These are phyloP conservation scores for Pollenia angustigena DNA, from an alignment of 2,888 invertebrate genomes.

Conservation along the genomic window DNA sequence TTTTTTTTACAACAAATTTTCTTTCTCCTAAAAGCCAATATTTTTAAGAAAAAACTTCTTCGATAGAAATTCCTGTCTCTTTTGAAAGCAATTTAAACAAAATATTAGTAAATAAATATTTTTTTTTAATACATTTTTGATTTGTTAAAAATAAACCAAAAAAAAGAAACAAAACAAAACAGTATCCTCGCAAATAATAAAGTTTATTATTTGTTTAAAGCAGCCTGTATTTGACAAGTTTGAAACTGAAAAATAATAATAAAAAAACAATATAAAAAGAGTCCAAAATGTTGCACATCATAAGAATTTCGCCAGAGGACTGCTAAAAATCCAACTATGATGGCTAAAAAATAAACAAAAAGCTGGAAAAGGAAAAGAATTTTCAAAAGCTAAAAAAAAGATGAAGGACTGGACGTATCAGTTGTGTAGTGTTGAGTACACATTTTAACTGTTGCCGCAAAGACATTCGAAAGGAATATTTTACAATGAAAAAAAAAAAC, in stretches of 20 bases:
- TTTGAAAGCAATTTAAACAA: too few species aligned
- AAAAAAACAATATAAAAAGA: slow-evolving; percentile 6
- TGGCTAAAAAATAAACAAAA: slow-evolving; percentile 34
- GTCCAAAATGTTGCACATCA: slow-evolving; percentile 61
- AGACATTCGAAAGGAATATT: slow-evolving; percentile 44
- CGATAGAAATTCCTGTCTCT: too few species aligned
- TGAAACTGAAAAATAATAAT: slow-evolving; percentile 17
- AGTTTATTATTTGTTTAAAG: slow-evolving; percentile 29
- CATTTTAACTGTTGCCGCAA: slow-evolving; percentile 65
- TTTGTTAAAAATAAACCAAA: neutral
- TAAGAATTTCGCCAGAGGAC: slow-evolving; percentile 53
- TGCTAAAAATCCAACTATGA: slow-evolving; percentile 31
- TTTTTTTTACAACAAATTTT: too few species aligned
- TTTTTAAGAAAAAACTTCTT: neutral
- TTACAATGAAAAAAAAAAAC: slow-evolving; percentile 26
- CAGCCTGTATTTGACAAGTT: slow-evolving; percentile 51
- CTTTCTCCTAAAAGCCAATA: neutral
- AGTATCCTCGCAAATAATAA: slow-evolving; percentile 3
- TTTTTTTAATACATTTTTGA: neutral
- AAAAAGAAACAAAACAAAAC: neutral
- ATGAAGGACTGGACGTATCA: slow-evolving; percentile 12
- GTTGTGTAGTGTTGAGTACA: slow-evolving; percentile 43
- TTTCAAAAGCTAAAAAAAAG: slow-evolving; percentile 11
- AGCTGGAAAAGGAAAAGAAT: neutral
- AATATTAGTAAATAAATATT: neutral